Percentiles rank a stretch among this genome's conserved stretches.
Conservation (phyloP, 2,888 invertebrate species). For the Neoitamus cyanurus region DNA sequence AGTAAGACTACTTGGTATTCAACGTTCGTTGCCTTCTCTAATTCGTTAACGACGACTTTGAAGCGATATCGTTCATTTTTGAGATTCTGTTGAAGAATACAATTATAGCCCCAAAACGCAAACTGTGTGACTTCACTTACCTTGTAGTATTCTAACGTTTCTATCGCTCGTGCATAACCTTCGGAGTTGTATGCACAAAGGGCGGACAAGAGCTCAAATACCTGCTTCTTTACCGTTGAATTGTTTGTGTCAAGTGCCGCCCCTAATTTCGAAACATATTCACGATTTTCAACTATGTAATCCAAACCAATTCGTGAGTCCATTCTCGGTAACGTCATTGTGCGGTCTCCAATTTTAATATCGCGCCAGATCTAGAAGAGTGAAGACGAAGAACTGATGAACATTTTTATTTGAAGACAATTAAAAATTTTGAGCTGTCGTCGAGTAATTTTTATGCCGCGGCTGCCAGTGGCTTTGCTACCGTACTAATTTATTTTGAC, state of each 20-base stretch:
- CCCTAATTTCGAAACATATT: conserved; percentile 90
- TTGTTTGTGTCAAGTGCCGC: conserved; percentile 93
- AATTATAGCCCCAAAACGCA: conserved; percentile 44
- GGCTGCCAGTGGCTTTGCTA: not conserved
- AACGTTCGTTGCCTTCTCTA: conserved; percentile 80
- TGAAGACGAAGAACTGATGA: not conserved
- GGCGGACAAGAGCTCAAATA: conserved; percentile 93
- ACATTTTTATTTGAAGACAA: not conserved
- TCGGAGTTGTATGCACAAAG: conserved; percentile 94
- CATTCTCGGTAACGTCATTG: conserved; percentile 69
- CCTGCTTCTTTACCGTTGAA: conserved; percentile 94
- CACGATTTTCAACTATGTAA: conserved; percentile 93
- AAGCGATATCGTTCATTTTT: conserved; percentile 91
- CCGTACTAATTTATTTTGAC: not conserved
- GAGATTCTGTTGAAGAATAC: conserved; percentile 72
- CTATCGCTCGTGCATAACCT: conserved; percentile 86
- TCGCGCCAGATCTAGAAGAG: not conserved
- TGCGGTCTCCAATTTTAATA: not conserved
- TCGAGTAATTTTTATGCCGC: not conserved
- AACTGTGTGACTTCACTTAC: conserved; percentile 66
- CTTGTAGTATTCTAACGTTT: conserved; percentile 93
- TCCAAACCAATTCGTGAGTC: conserved; percentile 94
- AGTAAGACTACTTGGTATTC: conserved; percentile 93
- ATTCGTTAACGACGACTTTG: conserved; percentile 87
- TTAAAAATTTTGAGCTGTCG: not conserved